phyloP scores from a whole-genome alignment of 2,888 invertebrate species.

The Meteorus cinctellus region DNA sequence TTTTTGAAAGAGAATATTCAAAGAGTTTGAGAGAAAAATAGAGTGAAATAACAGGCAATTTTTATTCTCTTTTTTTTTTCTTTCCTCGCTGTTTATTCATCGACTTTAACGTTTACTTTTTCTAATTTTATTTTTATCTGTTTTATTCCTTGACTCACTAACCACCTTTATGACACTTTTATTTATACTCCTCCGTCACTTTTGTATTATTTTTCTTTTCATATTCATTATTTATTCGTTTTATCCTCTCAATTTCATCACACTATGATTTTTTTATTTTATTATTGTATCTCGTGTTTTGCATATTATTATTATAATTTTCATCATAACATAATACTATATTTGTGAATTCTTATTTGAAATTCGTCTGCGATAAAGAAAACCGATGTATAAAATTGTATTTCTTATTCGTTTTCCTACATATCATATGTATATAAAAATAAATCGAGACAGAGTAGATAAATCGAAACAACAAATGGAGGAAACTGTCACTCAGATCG shows the following conservation, averaged over 20 bases:
- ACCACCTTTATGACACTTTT: conserved; percentile 19
- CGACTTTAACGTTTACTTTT: conserved; percentile 1
- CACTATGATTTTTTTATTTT: neutral
- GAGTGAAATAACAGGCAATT: neutral
- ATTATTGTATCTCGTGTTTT: neutral
- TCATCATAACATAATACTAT: neutral
- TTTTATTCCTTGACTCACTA: conserved; percentile 12
- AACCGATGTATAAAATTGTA: neutral
- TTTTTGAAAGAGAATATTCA: neutral
- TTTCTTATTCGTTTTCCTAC: neutral
- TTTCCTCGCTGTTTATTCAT: neutral
- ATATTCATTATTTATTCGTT: neutral
- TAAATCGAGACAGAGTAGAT: neutral
- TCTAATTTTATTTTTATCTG: conserved; percentile 1
- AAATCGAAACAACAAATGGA: conserved; percentile 4
- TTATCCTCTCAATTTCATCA: neutral
- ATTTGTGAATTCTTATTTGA: neutral
- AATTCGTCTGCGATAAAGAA: neutral
- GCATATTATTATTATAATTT: neutral
- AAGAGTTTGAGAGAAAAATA: neutral
- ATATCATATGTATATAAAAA: neutral
- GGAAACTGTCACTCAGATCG: conserved; percentile 8
- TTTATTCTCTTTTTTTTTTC: neutral
- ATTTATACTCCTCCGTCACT: conserved; percentile 8
- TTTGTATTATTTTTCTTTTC: conserved; percentile 3